Evolutionary conservation across 2,888 invertebrate genomes (phyloP), one percentile per base, ranked within the genome.

Genomic region (Masnerella sp.): DNA sequence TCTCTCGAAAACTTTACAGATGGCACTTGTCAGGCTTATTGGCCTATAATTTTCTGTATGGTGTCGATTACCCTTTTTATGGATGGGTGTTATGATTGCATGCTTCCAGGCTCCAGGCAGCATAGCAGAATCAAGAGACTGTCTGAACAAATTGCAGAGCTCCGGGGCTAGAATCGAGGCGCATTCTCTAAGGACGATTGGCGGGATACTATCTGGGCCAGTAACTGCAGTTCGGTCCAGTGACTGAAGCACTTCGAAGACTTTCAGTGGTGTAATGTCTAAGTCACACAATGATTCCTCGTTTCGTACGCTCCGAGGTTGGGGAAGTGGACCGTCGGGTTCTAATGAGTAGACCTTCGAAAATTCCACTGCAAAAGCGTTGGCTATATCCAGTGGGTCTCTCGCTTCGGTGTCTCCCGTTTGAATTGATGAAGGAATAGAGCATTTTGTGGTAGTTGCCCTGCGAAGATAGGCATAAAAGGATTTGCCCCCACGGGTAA

Each of bases 401-500:
- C 30, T 30, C 9, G 15, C 15, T 5, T 25, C 25, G 0, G 2
- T 8, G 14, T 8, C 12, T 5, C 15, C 28, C 12, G 9, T 28
- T n/a, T 15, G 14, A 1, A 47, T 11, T 9, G 3, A n/a, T 2
- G 11, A 14, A 11, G 47, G 28, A 4, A 11, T 3, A 5, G 5
- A 9, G 14, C 15, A 14, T 5, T 11, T 7, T 14, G 22, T n/a
- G 1, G 22, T 32, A 0, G 49, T n/a, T 11, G 49, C 17, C 9
- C 20, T 32, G 11, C 20, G 18, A 1, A 49, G 17, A 28, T 34
- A 49, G 11, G 34, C 34, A 34, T 34, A 49, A 11, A 49, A 32
- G 32, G 49, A 9, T 12, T 49, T 49, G 11, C 32, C 18, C 7
- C 49, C 49, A 1, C 15, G 5, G 11, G 2, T 12, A 2, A 49